Conservation (phyloP, 1,140 invertebrate species). For the Scaptomyza pallida region DNA sequence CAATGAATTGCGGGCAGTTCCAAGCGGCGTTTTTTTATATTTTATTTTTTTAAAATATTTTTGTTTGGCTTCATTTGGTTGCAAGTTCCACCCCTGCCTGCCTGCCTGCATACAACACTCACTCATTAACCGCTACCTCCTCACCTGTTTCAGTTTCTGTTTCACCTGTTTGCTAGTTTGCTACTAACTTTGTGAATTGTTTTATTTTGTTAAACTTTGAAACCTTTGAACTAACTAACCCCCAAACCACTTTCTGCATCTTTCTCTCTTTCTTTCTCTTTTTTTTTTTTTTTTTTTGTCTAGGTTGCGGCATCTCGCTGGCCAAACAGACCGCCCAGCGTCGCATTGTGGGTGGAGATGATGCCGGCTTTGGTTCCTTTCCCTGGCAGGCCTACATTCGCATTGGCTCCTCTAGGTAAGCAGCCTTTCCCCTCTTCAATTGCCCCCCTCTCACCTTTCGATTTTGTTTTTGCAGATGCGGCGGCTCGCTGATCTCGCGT, state of each 20-base stretch:
- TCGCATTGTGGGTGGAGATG: constrained; percentile 96
- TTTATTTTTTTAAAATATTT: no score
- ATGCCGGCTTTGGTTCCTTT: constrained; percentile 96
- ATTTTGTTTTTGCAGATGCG: constrained; percentile 89
- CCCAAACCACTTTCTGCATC: constrained; percentile 1
- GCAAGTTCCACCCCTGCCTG: constrained; percentile 10
- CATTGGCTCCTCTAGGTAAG: constrained; percentile 91
- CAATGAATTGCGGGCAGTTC: constrained; percentile 23
- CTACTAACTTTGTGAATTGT: constrained; percentile 24
- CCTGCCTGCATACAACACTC: neutral
- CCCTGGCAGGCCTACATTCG: constrained; percentile 98
- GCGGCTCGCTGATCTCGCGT: constrained; percentile 95
- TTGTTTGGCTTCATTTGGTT: constrained; percentile 15
- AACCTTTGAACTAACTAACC: constrained; percentile 21
- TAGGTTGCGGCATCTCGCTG: constrained; percentile 93
- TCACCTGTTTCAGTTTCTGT: neutral
- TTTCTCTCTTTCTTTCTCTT: constrained; percentile 16
- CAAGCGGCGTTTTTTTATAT: constrained; percentile 27
- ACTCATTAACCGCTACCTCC: constrained; percentile 1
- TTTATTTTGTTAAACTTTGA: constrained; percentile 15
- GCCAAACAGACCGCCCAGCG: constrained; percentile 93
- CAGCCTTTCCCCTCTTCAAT: neutral
- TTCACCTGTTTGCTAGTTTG: constrained; percentile 24
- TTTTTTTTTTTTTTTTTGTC: constrained; percentile 52
- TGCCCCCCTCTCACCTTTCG: neutral